Conservation (phyloP, 2,113 vertebrate species). For the Paramisgurnus dabryanus region DNA sequence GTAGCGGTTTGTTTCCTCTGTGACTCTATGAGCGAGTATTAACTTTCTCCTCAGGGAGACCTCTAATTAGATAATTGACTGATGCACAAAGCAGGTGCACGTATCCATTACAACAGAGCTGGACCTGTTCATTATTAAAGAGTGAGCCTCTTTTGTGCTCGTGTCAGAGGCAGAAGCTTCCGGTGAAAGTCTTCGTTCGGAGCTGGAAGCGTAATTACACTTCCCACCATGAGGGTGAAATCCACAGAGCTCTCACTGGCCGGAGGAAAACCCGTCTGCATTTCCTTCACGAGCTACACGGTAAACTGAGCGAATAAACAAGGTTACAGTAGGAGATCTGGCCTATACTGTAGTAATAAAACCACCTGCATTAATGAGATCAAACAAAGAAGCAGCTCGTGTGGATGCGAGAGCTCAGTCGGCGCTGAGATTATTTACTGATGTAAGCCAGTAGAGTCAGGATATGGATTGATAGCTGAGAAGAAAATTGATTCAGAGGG, state of each 20-base stretch:
- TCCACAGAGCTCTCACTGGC: conserved; percentile 34
- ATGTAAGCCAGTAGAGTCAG: conserved; percentile 58
- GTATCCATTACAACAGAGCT: conserved; percentile 77
- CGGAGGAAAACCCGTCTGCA: conserved; percentile 2
- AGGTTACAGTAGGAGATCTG: conserved; percentile 4
- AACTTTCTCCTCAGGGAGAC: conserved; percentile 76
- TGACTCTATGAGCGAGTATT: conserved; percentile 68
- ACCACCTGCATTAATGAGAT: neutral
- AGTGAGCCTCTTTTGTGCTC: conserved; percentile 74
- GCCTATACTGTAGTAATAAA: neutral
- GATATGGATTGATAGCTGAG: conserved; percentile 81
- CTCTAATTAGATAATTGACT: conserved; percentile 84
- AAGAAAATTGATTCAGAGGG: conserved; percentile 73
- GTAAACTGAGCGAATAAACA: conserved; percentile 6
- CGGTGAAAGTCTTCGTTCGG: conserved; percentile 68
- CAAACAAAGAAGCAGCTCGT: conserved; percentile 28
- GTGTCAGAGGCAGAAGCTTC: conserved; percentile 65
- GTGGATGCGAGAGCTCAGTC: conserved; percentile 43
- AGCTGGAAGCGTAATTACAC: conserved; percentile 70
- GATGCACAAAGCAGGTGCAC: conserved; percentile 80
- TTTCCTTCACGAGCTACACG: neutral
- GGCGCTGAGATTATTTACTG: conserved; percentile 73
- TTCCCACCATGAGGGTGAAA: conserved; percentile 35
- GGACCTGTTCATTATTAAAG: conserved; percentile 80
- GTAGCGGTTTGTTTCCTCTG: conserved; percentile 66